These are phyloP conservation scores for Diadegma fenestrale DNA, from an alignment of 2,888 invertebrate genomes.

Conservation along the genomic window DNA sequence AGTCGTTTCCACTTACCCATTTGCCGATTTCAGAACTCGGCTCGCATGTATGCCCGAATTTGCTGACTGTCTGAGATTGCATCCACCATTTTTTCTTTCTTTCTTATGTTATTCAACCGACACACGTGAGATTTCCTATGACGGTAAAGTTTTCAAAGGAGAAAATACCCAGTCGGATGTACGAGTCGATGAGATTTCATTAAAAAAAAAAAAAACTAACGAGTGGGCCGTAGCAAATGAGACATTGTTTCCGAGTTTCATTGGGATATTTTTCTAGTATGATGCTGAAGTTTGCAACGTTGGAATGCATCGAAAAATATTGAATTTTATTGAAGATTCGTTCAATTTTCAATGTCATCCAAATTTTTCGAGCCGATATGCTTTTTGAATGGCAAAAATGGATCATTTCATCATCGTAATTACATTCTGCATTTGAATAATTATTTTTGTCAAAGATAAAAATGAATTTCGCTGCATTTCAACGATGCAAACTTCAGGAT, in stretches of 20 bases:
- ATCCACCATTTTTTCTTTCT: conserved; percentile 18
- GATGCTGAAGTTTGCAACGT: too few species aligned
- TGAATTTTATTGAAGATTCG: too few species aligned
- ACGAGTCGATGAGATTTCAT: conserved; percentile 1
- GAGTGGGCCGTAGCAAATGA: not conserved
- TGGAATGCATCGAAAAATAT: too few species aligned
- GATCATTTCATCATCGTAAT: too few species aligned
- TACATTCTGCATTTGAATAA: too few species aligned
- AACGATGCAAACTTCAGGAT: too few species aligned
- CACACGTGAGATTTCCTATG: conserved; percentile 17
- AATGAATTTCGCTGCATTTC: too few species aligned
- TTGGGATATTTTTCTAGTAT: too few species aligned
- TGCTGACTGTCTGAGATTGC: conserved; percentile 22
- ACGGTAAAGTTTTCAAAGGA: not conserved
- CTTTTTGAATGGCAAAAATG: too few species aligned
- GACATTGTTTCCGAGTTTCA: not conserved
- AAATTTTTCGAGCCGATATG: too few species aligned
- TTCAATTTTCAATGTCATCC: too few species aligned
- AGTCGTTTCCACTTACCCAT: conserved; percentile 77
- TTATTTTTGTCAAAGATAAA: too few species aligned
- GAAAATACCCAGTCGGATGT: conserved; percentile 12
- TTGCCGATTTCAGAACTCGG: conserved; percentile 72
- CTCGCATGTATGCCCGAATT: conserved; percentile 43
- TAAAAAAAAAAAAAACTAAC: not conserved
- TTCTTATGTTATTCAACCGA: conserved; percentile 11